Evolutionary conservation across 2,113 vertebrate genomes (phyloP).

Genomic region (Electrona antarctica): DNA sequence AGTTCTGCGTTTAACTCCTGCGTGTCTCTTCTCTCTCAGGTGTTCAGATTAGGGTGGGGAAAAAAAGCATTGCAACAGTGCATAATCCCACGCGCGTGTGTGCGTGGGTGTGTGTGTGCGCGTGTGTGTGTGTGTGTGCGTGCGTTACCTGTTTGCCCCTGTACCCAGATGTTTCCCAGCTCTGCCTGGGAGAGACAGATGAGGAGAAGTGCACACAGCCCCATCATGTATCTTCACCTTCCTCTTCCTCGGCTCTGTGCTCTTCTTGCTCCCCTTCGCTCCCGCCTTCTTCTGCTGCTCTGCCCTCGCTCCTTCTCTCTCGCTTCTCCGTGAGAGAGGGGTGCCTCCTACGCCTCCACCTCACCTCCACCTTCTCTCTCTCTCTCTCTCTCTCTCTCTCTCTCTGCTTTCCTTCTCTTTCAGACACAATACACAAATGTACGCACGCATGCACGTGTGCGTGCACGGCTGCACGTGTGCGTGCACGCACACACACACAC

Average conservation of each 20-base stretch:
- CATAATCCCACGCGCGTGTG: background rate
- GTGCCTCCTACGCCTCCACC: constrained; percentile 61
- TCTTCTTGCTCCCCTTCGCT: constrained; percentile 34
- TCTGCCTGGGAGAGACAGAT: constrained; percentile 81
- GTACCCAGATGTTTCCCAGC: constrained; percentile 75
- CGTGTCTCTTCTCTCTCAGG: background rate
- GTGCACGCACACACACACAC: no score
- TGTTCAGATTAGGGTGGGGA: background rate
- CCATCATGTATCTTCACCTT: constrained; percentile 69
- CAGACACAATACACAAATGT: no score
- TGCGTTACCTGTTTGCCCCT: constrained; percentile 75
- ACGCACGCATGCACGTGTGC: no score
- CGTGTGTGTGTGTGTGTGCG: constrained; percentile 6
- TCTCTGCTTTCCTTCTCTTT: constrained; percentile 1
- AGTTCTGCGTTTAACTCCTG: background rate
- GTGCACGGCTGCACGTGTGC: no score
- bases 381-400: background rate
- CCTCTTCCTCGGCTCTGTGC: constrained; percentile 47
- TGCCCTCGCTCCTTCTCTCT: constrained; percentile 42
- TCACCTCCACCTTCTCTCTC: constrained; percentile 33
- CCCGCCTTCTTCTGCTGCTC: constrained; percentile 15
- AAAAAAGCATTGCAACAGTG: background rate
- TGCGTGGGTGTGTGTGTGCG: background rate
- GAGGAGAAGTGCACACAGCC: constrained; percentile 77
- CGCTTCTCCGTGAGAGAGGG: constrained; percentile 42